A percentile compares a stretch with the other conserved stretches of the same genome.
Conservation (phyloP, 2,888 invertebrate species). For the Liopterus haemorrhoidalis region DNA sequence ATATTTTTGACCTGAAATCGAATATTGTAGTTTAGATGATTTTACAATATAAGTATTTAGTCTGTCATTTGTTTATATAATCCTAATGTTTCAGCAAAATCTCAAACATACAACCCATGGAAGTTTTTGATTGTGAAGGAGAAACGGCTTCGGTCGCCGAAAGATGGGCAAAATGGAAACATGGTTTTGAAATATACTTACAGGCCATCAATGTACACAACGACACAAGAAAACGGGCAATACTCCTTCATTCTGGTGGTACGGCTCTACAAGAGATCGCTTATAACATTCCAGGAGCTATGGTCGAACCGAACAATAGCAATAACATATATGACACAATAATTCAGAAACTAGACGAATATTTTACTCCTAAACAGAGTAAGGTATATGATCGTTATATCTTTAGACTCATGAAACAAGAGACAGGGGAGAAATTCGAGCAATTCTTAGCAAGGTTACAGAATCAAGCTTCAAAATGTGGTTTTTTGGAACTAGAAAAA, state of each 20-base stretch:
- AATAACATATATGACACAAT: slow-evolving; percentile 20
- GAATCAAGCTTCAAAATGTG: slow-evolving; percentile 25
- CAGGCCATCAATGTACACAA: slow-evolving; percentile 24
- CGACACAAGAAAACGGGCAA: slow-evolving; percentile 27
- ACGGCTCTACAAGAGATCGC: slow-evolving; percentile 33
- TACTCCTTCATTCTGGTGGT: slow-evolving; percentile 31
- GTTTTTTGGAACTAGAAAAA: slow-evolving; percentile 25
- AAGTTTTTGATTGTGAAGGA: slow-evolving; percentile 30
- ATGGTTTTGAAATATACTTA: slow-evolving; percentile 32
- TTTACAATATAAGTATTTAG: too few relatives aligned
- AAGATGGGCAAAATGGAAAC: slow-evolving; percentile 36
- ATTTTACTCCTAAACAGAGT: slow-evolving; percentile 33
- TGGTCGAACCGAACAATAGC: slow-evolving; percentile 6
- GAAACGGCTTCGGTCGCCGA: slow-evolving; percentile 31
- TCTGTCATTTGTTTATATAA: too few relatives aligned
- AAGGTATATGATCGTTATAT: slow-evolving; percentile 34
- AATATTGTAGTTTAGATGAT: too few relatives aligned
- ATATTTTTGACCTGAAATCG: too few relatives aligned
- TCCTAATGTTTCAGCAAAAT: too few relatives aligned
- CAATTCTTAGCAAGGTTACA: slow-evolving; percentile 35
- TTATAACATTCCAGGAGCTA: slow-evolving; percentile 33
- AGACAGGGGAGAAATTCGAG: slow-evolving; percentile 35
- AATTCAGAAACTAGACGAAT: slow-evolving; percentile 29
- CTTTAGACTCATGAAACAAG: slow-evolving; percentile 34
- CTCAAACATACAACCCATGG: slow-evolving; percentile 8